Evolutionary conservation across 2,113 vertebrate genomes (phyloP).

Genomic region (Lepus europaeus): DNA sequence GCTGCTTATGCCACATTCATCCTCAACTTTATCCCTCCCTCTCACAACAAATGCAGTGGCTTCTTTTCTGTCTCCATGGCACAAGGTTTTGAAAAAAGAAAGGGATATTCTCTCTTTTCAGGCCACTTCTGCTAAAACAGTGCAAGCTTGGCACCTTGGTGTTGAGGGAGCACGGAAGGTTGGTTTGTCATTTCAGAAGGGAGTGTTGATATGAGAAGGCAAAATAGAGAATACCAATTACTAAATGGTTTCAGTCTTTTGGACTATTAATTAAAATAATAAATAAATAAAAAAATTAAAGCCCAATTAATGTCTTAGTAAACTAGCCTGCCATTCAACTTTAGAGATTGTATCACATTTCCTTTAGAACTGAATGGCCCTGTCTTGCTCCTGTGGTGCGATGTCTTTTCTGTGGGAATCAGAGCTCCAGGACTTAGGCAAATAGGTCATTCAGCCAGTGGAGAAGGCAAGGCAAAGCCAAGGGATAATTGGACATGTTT

Average conservation of each 20-base stretch:
- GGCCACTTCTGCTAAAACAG: background rate
- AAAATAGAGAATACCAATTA: background rate
- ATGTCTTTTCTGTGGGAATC: background rate
- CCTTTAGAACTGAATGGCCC: slow-evolving; percentile 8
- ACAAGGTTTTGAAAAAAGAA: slow-evolving; percentile 38
- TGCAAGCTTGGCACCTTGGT: background rate
- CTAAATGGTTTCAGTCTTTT: background rate
- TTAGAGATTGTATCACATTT: background rate
- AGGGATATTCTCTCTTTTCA: background rate
- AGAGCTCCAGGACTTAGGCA: background rate
- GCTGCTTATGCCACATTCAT: background rate
- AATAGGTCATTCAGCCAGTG: background rate
- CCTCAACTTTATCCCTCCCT: background rate
- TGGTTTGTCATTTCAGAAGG: background rate
- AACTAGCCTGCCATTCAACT: background rate
- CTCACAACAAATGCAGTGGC: background rate
- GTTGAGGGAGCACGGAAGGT: background rate
- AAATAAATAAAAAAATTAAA: background rate
- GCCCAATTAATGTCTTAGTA: background rate
- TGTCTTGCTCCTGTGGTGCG: background rate
- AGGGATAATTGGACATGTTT: background rate
- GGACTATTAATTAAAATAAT: background rate
- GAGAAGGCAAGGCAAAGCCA: background rate
- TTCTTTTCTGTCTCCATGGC: background rate
- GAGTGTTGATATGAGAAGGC: background rate